Conservation (phyloP, 2,888 invertebrate genomes). For the Holacanthella duospinosa region DNA sequence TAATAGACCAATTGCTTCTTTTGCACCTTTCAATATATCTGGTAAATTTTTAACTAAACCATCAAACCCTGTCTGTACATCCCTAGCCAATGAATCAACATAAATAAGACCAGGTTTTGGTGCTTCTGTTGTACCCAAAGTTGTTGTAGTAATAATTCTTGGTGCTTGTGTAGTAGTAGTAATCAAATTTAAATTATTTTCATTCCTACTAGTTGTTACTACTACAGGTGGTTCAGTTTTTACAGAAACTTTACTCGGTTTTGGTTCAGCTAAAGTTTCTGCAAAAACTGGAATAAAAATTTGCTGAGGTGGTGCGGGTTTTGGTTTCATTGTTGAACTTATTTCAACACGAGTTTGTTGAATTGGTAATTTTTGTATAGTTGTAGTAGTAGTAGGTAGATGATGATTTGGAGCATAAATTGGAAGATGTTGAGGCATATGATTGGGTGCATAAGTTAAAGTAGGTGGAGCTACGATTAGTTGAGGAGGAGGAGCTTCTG, state of each 20-base stretch:
- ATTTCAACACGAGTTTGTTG: too few relatives aligned
- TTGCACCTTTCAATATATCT: conserved; percentile 27
- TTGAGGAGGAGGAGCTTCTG: too few relatives aligned
- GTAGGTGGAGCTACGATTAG: background rate
- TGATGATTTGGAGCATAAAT: background rate
- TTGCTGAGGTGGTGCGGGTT: background rate
- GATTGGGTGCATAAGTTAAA: background rate
- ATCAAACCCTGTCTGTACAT: background rate
- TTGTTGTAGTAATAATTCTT: background rate
- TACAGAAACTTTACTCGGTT: background rate
- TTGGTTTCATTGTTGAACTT: background rate
- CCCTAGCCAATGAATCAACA: conserved; percentile 3
- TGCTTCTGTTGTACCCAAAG: background rate
- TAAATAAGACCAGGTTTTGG: conserved; percentile 4
- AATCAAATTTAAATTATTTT: background rate
- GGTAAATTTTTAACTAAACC: conserved; percentile 24
- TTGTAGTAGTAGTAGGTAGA: background rate
- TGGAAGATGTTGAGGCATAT: background rate
- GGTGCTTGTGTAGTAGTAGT: background rate
- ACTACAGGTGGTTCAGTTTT: background rate
- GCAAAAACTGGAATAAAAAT: background rate
- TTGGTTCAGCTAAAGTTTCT: background rate
- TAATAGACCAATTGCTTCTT: conserved; percentile 24
- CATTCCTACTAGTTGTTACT: background rate
- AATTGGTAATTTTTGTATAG: too few relatives aligned